Evolutionary conservation across 2,113 vertebrate species (phyloP), one percentile per base, ranked within the genome.

Genomic region (Tetraodon nigroviridis): DNA sequence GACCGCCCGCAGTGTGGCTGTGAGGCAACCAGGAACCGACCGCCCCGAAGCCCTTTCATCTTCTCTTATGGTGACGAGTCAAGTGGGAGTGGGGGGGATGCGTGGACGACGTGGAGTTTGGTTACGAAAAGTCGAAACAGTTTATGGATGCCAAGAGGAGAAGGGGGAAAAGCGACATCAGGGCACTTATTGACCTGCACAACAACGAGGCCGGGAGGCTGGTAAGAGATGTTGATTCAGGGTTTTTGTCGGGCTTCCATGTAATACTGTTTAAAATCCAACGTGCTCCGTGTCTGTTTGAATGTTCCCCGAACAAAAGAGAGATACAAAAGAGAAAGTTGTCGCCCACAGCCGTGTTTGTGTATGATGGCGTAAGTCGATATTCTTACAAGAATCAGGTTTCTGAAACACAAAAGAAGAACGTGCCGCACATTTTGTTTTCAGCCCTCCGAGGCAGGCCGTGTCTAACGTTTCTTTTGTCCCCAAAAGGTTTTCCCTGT

Each of bases 31-130:
- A 85, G 92, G 2, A 93, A 93, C 79, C 82, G 93, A 51, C 87
- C 90, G 0, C 89, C 88, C 89, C 94, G 0, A 87, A 85, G 0
- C 90, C 85, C 75, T 88, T n/a, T 74, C 78, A 0, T 54, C 80
- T 6, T 60, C 58, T 52, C 77, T 1, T 24, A 89, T 1, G 83
- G 80, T 0, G 92, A 93, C n/a, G 92, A 37, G 91, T 91, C 0
- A 91, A 93, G 75, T 99, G 96, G 97, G 96, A 99, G 76, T 98
- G 97, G 97, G 97, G 95, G 0, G 97, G 97, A 75, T 99, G 96
- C 0, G 96, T 95, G 6, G 96, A 98, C 0, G 96, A 98, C 0
- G 95, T 99, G 77, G 94, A 97, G 71, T 99, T 95, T 0, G 97
- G 97, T 73, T 95, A 97, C 0, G 94, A 98, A 81, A 97, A 97